Percentiles rank a stretch among this genome's conserved stretches.
Conservation (phyloP, 2,113 vertebrate genomes). For the Myrmecophaga tridactyla region DNA sequence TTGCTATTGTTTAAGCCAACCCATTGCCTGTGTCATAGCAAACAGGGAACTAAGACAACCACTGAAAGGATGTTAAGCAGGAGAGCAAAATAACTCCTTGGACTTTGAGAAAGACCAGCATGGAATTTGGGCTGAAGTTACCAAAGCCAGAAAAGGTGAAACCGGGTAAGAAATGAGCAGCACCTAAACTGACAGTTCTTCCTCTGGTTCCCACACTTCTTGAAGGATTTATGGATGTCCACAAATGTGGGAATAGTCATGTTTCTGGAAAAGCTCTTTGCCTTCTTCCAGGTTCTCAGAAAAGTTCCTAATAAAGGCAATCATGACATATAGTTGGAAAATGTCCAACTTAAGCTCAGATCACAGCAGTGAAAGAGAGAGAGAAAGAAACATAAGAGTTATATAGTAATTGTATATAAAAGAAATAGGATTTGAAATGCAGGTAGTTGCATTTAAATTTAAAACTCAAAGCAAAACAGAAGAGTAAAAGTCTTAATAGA, state of each 20-base stretch:
- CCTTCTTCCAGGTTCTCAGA: neutral
- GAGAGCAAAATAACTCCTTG: neutral
- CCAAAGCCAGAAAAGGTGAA: neutral
- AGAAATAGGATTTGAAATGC: neutral
- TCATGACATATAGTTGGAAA: neutral
- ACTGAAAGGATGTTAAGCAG: neutral
- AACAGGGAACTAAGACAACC: no score
- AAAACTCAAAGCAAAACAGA: neutral
- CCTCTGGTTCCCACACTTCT: neutral
- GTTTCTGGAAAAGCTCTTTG: neutral
- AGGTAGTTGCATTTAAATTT: neutral
- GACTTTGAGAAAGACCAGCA: neutral
- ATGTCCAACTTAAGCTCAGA: neutral
- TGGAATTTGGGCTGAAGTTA: neutral
- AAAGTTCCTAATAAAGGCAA: neutral
- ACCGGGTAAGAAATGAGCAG: neutral
- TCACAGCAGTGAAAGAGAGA: neutral
- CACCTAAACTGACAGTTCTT: neutral
- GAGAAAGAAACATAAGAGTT: no score
- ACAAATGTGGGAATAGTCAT: neutral
- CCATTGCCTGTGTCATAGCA: no score
- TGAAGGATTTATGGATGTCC: neutral
- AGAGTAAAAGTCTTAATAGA: neutral
- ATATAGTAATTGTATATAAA: neutral
- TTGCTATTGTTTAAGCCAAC: no score